Percentiles rank a stretch among this genome's conserved stretches.
phyloP scores from a whole-genome alignment of 2,888 invertebrate genomes.

The Papilio protenor region DNA sequence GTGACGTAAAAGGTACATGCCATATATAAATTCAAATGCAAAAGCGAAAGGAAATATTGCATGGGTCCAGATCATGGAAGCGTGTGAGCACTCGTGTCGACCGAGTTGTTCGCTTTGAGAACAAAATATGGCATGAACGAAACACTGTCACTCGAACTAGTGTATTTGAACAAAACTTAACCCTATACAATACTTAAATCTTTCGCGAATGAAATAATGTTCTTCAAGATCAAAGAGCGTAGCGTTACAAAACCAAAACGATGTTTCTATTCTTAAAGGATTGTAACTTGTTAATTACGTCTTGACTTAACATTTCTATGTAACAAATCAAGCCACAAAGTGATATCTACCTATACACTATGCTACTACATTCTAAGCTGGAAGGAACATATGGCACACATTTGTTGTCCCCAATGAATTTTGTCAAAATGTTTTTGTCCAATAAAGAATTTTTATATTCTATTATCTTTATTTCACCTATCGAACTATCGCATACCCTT shows the following conservation, averaged over 20 bases:
- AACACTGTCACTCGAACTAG: background rate
- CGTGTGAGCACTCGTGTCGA: slow-evolving; percentile 20
- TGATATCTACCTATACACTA: no score
- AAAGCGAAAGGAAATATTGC: slow-evolving; percentile 30
- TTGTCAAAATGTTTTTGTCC: no score
- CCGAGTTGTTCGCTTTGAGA: slow-evolving; percentile 20
- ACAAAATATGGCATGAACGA: slow-evolving; percentile 15
- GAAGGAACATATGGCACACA: no score
- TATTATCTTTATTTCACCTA: no score
- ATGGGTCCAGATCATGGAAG: slow-evolving; percentile 21
- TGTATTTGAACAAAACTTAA: no score
- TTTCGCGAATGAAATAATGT: background rate
- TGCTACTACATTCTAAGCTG: no score
- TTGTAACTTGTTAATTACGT: no score
- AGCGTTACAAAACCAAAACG: background rate
- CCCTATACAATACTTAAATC: background rate
- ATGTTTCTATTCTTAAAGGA: background rate
- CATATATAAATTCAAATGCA: slow-evolving; percentile 5
- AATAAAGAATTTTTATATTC: no score
- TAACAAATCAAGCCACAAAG: no score
- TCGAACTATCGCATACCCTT: background rate
- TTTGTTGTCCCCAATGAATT: no score
- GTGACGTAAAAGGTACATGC: background rate
- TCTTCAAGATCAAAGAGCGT: background rate
- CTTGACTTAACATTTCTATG: no score